Evolutionary conservation across 2,113 vertebrate genomes (phyloP), one percentile per base, ranked within the genome.

Genomic region (Archocentrus centrarchus): DNA sequence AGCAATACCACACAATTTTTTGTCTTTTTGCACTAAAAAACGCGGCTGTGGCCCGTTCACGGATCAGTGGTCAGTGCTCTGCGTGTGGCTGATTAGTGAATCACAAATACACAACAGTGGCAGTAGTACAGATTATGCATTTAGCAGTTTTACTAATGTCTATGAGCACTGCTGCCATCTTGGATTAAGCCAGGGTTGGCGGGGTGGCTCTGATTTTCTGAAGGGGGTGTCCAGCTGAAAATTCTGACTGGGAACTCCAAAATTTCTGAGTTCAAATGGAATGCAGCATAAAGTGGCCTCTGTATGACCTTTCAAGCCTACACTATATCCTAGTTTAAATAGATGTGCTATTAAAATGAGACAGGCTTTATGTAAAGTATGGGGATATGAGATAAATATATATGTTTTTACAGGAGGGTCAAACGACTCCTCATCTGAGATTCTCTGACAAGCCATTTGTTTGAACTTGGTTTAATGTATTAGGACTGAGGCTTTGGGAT

Each of bases 391-490:
- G 30, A 79, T 35, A 66, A 59, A 50, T 7, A 39, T 22, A 59
- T 57, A 55, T 75, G 39, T 53, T 70, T 70, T 20, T 20, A 53
- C 32, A 47, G 50, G 30, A 37, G 13, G 1, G 11, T 9, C 3
- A 84, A 79, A 80, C 30, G 11, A 59, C n/a, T 41, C 22, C 18
- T 11, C 58, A 24, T 66, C 5, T 57, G 6, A 75, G 79, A 41
- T 68, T 79, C 41, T 39, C 62, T 59, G 59, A 77, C 47, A 68
- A 66, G 60, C 59, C 53, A 68, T 62, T 85, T 87, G 85, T 84
- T 86, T 91, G 70, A 30, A 75, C 59, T 81, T 30, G 39, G 50
- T 77, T 88, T 59, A 73, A 55, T 30, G 57, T 59, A 82, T 81
- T 77, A 84, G 14, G 27, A 35, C 55, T n/a, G 61, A 83, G 39